phyloP scores from a whole-genome alignment of 2,797 vertebrate species.

The Ispidina lecontei region DNA sequence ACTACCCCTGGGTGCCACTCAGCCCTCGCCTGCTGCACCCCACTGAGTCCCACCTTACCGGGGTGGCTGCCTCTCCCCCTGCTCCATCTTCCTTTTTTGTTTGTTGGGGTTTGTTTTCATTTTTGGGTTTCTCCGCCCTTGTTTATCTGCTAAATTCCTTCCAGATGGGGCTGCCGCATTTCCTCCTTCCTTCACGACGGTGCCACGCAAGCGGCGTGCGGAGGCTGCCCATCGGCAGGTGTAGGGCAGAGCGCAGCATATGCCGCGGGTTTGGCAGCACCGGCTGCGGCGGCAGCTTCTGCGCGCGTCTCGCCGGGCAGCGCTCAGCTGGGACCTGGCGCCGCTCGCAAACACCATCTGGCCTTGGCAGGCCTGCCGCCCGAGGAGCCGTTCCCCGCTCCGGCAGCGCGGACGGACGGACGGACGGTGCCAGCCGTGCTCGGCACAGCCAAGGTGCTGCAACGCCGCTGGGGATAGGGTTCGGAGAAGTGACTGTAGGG shows the following conservation, averaged over 20 bases:
- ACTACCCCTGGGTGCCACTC: background rate
- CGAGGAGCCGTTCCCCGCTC: slow-evolving; percentile 29
- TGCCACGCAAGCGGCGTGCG: slow-evolving; percentile 78
- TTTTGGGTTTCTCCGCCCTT: background rate
- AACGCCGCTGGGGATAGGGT: background rate
- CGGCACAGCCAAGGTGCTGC: background rate
- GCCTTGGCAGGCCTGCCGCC: slow-evolving; percentile 68
- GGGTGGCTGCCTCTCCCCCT: accelerated
- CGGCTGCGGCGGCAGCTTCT: slow-evolving; percentile 79
- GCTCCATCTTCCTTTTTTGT: background rate
- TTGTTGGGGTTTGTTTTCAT: background rate
- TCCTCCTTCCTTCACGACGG: slow-evolving; percentile 65
- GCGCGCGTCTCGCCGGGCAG: slow-evolving; percentile 78
- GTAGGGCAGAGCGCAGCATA: slow-evolving; percentile 84
- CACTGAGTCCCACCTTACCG: background rate
- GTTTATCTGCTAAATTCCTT: background rate
- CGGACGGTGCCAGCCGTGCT: background rate
- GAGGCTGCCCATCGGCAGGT: slow-evolving; percentile 84
- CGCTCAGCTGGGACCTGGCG: slow-evolving; percentile 86
- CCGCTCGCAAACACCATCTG: slow-evolving; percentile 89
- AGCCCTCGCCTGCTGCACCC: background rate
- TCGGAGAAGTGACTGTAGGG: background rate
- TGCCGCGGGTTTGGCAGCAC: slow-evolving; percentile 81
- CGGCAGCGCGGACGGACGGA: background rate
- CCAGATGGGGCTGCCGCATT: slow-evolving; percentile 74